These are phyloP conservation scores for Lasioglossum morio DNA, from an alignment of 2,888 invertebrate genomes.

Conservation along the genomic window DNA sequence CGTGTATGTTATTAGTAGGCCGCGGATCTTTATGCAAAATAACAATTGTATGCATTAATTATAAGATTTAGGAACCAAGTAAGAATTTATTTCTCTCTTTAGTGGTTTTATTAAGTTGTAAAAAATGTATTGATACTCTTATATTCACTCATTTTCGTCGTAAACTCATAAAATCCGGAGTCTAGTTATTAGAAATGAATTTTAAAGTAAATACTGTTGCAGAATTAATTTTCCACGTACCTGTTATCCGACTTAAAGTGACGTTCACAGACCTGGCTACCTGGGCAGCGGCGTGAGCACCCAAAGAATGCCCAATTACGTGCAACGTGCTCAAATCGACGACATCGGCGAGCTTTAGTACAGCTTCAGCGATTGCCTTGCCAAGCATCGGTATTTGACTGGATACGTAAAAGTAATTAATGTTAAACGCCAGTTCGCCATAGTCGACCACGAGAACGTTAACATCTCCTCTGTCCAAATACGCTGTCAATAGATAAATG, in stretches of 20 bases:
- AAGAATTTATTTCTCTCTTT: too few species aligned
- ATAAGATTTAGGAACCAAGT: too few species aligned
- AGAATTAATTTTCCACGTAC: slow-evolving; percentile 47
- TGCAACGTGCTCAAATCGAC: slow-evolving; percentile 69
- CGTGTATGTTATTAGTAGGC: too few species aligned
- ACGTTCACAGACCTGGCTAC: slow-evolving; percentile 61
- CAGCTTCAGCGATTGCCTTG: slow-evolving; percentile 51
- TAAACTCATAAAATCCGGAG: too few species aligned
- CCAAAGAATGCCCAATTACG: slow-evolving; percentile 76
- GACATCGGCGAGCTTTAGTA: slow-evolving; percentile 57
- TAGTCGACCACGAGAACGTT: slow-evolving; percentile 76
- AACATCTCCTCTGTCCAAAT: slow-evolving; percentile 69
- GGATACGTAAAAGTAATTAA: slow-evolving; percentile 62
- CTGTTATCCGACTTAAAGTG: slow-evolving; percentile 73
- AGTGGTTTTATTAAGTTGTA: too few species aligned
- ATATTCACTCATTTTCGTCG: too few species aligned
- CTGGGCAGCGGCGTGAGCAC: slow-evolving; percentile 74
- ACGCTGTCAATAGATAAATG: slow-evolving; percentile 58
- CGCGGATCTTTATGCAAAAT: too few species aligned
- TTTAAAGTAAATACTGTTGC: neutral
- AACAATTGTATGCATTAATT: too few species aligned
- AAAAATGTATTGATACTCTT: too few species aligned
- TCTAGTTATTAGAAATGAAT: neutral
- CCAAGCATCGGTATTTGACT: slow-evolving; percentile 58
- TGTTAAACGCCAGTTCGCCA: slow-evolving; percentile 69